Evolutionary conservation across 1,140 invertebrate species (phyloP).

Genomic region (Hetaerina americana): DNA sequence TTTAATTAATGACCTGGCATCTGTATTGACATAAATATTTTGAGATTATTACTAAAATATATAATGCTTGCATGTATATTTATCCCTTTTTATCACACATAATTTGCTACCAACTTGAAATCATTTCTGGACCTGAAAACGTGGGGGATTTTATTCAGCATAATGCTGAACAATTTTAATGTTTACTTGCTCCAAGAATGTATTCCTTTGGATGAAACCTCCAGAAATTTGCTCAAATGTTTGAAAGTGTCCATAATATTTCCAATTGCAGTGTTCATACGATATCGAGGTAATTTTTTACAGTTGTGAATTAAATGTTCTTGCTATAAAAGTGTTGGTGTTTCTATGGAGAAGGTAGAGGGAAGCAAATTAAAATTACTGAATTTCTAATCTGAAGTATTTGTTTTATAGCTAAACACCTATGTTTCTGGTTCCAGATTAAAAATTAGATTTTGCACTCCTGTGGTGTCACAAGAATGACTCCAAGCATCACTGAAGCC

Average conservation of each 20-base stretch:
- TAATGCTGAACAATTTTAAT: too few relatives aligned
- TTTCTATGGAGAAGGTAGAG: neutral
- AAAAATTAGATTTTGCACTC: neutral
- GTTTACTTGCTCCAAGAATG: too few relatives aligned
- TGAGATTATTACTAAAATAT: too few relatives aligned
- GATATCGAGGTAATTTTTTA: neutral
- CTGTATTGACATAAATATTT: too few relatives aligned
- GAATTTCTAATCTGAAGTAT: neutral
- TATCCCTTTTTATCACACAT: neutral
- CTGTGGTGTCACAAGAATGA: neutral
- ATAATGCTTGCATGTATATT: neutral
- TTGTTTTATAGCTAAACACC: neutral
- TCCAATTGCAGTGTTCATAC: neutral
- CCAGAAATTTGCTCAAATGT: too few relatives aligned
- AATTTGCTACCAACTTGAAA: neutral
- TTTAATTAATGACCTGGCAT: too few relatives aligned
- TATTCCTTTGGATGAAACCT: too few relatives aligned
- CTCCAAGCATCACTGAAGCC: neutral
- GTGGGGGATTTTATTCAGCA: neutral
- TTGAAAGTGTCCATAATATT: too few relatives aligned
- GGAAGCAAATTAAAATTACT: neutral
- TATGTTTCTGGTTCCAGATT: neutral
- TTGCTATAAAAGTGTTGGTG: neutral
- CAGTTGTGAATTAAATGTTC: neutral
- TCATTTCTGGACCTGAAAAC: neutral